These are phyloP conservation scores for Glyptemys insculpta DNA, from an alignment of 2,797 vertebrate genomes.

Conservation along the genomic window DNA sequence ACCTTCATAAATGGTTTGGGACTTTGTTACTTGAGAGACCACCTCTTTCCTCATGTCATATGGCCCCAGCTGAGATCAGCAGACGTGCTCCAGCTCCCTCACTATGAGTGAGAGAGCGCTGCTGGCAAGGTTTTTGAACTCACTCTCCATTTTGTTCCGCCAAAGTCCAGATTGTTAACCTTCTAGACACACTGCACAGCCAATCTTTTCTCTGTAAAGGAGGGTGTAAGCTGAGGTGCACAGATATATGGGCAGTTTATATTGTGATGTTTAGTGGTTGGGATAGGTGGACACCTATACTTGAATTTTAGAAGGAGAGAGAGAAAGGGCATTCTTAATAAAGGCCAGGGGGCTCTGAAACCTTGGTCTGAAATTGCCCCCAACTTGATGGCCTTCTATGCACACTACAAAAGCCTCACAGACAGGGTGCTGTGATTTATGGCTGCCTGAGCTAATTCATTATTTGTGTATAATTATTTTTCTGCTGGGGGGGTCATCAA, in stretches of 20 bases:
- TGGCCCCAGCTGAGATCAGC: background rate
- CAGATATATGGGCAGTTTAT: background rate
- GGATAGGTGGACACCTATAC: background rate
- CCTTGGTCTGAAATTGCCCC: background rate
- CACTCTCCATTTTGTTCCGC: background rate
- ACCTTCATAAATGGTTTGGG: background rate
- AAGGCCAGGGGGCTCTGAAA: background rate
- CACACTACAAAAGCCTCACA: background rate
- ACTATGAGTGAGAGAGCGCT: background rate
- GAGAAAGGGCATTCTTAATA: background rate
- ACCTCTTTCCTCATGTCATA: background rate
- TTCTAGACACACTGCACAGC: background rate
- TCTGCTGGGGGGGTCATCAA: background rate
- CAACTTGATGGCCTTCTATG: background rate
- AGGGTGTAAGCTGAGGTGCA: background rate
- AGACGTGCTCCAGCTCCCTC: too few species aligned
- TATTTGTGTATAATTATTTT: background rate
- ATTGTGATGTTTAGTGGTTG: fast-evolving
- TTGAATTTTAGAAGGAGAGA: background rate
- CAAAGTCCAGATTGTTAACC: background rate
- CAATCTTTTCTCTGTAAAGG: background rate
- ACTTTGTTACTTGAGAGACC: background rate
- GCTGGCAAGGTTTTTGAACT: background rate
- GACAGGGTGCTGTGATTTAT: background rate
- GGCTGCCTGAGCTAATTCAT: too few species aligned